Evolutionary conservation across 2,113 vertebrate genomes (phyloP).

Genomic region (Hippolais icterina): DNA sequence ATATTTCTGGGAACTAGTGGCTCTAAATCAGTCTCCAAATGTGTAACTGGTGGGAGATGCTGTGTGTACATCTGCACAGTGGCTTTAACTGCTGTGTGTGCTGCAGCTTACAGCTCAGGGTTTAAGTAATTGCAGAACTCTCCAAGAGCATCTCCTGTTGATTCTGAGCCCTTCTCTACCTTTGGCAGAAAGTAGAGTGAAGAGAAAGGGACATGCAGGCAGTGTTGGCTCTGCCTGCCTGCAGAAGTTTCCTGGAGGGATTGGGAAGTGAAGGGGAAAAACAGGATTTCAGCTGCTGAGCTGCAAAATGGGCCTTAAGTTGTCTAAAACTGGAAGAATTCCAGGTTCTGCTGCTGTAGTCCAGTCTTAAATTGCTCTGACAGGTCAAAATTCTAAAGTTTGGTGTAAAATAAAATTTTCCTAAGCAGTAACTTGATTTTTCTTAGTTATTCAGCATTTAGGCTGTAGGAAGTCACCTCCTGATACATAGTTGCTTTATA

Average conservation of each 20-base stretch:
- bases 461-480: neutral
- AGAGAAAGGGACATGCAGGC: neutral
- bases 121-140: neutral
- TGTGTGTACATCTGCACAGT: neutral
- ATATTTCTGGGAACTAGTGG: neutral
- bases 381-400: neutral
- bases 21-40: neutral
- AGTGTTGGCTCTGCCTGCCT: neutral
- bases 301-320: neutral
- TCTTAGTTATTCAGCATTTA: neutral
- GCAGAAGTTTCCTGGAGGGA: neutral
- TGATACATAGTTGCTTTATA: neutral
- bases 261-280: neutral
- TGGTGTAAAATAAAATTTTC: neutral
- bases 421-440: neutral
- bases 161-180: neutral
- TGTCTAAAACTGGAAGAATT: neutral
- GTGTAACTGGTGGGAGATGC: neutral
- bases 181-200: neutral
- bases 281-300: neutral
- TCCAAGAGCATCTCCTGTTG: neutral
- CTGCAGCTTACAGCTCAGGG: neutral
- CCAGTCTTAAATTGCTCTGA: neutral
- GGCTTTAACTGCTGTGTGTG: neutral
- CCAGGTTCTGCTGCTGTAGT: neutral